Percentiles rank a stretch among this genome's conserved stretches.
Conservation (phyloP, 2,888 invertebrate genomes). For the Dasysyrphus tricinctus region DNA sequence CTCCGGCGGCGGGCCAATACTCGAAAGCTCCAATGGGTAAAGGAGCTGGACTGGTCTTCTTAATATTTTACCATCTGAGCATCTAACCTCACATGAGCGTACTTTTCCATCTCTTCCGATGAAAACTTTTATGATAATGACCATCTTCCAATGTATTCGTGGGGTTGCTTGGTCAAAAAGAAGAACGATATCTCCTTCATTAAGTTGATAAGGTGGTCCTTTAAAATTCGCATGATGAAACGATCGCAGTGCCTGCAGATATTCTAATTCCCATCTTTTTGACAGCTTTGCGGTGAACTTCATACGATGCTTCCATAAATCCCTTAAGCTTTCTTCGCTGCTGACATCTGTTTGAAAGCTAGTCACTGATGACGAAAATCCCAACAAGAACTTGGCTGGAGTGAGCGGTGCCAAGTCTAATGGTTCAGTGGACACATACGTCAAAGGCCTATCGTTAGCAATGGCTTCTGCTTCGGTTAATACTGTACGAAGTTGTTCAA, state of each 20-base stretch:
- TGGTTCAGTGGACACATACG: conserved; percentile 31
- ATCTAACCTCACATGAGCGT: background rate
- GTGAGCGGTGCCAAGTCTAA: conserved; percentile 38
- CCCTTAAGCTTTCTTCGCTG: background rate
- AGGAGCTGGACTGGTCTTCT: conserved; percentile 34
- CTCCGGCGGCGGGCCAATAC: conserved; percentile 22
- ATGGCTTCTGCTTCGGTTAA: conserved; percentile 34
- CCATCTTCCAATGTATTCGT: conserved; percentile 51
- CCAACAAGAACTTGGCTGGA: conserved; percentile 41
- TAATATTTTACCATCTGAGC: background rate
- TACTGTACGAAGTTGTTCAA: conserved; percentile 47
- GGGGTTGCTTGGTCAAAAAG: conserved; percentile 4
- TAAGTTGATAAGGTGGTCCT: background rate
- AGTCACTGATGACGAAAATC: conserved; percentile 1
- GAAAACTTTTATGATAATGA: background rate
- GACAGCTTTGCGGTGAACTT: conserved; percentile 20
- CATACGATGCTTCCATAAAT: conserved; percentile 43
- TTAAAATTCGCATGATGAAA: conserved; percentile 7
- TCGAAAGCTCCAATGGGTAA: conserved; percentile 39
- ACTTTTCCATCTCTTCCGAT: background rate
- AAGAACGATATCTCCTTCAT: conserved; percentile 53
- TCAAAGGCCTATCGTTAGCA: conserved; percentile 28
- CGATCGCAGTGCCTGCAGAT: conserved; percentile 28
- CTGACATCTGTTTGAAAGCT: background rate
- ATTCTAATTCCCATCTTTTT: conserved; percentile 34